These are phyloP conservation scores for Hippoglossus hippoglossus DNA, from an alignment of 2,797 vertebrate species.

Conservation along the genomic window DNA sequence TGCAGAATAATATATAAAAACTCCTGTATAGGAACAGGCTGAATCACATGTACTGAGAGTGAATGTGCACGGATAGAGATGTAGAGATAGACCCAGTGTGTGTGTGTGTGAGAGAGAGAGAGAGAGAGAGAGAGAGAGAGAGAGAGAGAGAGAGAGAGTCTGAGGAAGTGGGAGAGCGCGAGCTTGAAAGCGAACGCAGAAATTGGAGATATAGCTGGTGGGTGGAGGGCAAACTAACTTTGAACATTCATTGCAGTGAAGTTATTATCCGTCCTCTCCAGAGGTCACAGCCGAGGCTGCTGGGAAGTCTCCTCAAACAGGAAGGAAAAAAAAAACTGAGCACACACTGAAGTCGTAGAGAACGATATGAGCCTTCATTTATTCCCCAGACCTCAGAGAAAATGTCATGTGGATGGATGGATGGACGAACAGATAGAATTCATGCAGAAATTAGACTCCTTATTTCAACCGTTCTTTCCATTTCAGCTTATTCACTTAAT, in stretches of 20 bases:
- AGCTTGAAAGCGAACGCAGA: conserved; percentile 66
- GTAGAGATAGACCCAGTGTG: not conserved
- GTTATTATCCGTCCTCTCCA: conserved; percentile 68
- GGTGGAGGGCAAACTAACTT: conserved; percentile 76
- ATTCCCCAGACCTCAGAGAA: conserved; percentile 16
- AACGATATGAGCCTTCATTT: conserved; percentile 34
- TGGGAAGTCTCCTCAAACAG: no score
- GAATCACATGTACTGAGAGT: no score
- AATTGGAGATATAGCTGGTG: conserved; percentile 69
- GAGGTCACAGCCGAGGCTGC: conserved; percentile 59
- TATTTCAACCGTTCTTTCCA: no score
- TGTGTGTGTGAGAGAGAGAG: conserved; percentile 22
- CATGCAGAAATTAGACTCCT: no score
- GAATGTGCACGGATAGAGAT: no score
- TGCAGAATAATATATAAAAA: no score
- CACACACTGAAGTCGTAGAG: not conserved
- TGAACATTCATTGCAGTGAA: conserved; percentile 70
- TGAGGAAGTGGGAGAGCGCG: conserved; percentile 22
- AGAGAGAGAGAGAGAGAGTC: conserved; percentile 21
- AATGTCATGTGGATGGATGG: conserved; percentile 10
- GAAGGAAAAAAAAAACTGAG: no score
- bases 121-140: conserved; percentile 33
- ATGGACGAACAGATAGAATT: not conserved
- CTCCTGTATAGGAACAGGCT: no score
- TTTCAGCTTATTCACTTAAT: no score